phyloP scores from a whole-genome alignment of 1,140 invertebrate species.

The Telenomus remus region DNA sequence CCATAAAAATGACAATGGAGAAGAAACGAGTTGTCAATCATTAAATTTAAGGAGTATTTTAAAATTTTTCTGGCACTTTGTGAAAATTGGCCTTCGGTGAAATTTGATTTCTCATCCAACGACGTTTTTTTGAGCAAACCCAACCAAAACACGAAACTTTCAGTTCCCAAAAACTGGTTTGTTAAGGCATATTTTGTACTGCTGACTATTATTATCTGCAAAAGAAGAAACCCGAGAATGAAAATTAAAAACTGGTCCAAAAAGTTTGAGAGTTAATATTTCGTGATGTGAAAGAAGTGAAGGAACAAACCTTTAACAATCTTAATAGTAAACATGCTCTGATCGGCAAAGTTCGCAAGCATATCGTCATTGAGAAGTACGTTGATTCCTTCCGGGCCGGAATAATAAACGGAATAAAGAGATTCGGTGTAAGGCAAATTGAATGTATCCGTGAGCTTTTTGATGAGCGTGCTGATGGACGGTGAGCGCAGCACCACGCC shows the following conservation, averaged over 20 bases:
- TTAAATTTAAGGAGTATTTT: constrained; percentile 32
- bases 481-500: constrained; percentile 85
- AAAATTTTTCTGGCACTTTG: constrained; percentile 7
- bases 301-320: constrained; percentile 71
- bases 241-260: constrained; percentile 6
- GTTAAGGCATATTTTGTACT: constrained; percentile 50
- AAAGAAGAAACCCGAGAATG: constrained; percentile 36
- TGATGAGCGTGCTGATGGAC: constrained; percentile 80
- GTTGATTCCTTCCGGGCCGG: constrained; percentile 84
- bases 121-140: constrained; percentile 17
- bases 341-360: constrained; percentile 80
- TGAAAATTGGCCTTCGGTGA: constrained; percentile 1
- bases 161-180: constrained; percentile 34
- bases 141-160: too few relatives aligned
- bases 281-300: background rate
- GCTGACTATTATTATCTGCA: constrained; percentile 60
- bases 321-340: constrained; percentile 80
- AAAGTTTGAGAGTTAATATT: too few relatives aligned
- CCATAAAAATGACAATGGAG: background rate
- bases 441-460: constrained; percentile 80
- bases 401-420: constrained; percentile 81
- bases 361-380: constrained; percentile 86
- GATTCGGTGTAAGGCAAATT: constrained; percentile 76
- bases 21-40: constrained; percentile 6
- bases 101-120: constrained; percentile 4